Evolutionary conservation across 2,797 vertebrate genomes (phyloP), one percentile per base, ranked within the genome.

Genomic region (Momotus momota): DNA sequence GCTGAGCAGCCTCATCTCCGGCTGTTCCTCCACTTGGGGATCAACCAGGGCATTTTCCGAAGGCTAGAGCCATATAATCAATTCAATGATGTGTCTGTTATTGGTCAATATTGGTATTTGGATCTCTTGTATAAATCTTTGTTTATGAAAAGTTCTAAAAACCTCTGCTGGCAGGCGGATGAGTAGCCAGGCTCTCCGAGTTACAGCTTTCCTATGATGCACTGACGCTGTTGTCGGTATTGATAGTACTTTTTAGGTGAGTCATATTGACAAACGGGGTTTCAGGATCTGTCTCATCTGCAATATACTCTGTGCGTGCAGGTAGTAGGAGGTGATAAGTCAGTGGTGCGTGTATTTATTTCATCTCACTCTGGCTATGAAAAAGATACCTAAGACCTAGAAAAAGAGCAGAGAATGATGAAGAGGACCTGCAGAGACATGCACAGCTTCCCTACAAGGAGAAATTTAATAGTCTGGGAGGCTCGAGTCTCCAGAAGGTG

Each of bases 61-160:
- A 45, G 21, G 57, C 46, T 29, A n/a, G 41, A 80, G 35, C 33
- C 5, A 2, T 43, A 14, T 31, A 9, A 0, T 41, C 35, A 25
- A 0, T 43, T 43, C 18, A 35, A 29, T 19, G 13, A 25, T 12
- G 21, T 25, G 31, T 26, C 51, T 65, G 17, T 45, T 61, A 8
- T 0, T 65, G 38, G 22, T 52, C 25, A 21, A 0, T n/a, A 23
- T 8, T 35, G 27, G 20, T 65, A 22, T 73, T 58, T 58, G 31
- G 14, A 69, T 81, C 33, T 25, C 29, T 29, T 79, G 23, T 29
- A 4, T 29, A 46, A 52, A 25, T 51, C 65, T n/a, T 14, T 16
- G 23, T 58, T 81, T 29, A 25, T 51, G 35, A 29, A 21, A 85
- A 70, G 26, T 77, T 73, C 40, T 49, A 27, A 74, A 87, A 70